Conservation (phyloP, 2,797 vertebrate genomes). For the Liasis olivaceus region DNA sequence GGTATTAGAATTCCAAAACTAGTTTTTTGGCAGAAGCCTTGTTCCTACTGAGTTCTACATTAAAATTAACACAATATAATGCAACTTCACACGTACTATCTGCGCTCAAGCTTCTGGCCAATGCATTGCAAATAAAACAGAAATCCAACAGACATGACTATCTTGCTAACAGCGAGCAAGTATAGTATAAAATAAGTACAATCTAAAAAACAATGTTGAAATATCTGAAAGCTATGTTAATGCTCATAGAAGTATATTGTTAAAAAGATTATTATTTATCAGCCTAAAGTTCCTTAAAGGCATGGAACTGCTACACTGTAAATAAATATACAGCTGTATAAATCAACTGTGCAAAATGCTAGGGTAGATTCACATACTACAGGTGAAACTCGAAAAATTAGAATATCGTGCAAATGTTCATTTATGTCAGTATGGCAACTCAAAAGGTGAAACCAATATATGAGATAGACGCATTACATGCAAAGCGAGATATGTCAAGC, state of each 20-base stretch:
- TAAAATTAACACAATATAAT: neutral
- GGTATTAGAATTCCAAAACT: neutral
- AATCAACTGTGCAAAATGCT: conserved; percentile 6
- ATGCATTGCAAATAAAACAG: neutral
- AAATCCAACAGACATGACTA: neutral
- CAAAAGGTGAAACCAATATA: too few relatives aligned
- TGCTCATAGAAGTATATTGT: neutral
- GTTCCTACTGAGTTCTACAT: neutral
- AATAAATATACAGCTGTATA: conserved; percentile 27
- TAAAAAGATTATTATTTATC: neutral
- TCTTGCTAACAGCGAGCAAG: neutral
- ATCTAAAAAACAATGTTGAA: neutral
- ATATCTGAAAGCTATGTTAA: conserved; percentile 24
- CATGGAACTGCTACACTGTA: neutral
- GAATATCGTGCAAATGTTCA: too few relatives aligned
- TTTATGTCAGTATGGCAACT: too few relatives aligned
- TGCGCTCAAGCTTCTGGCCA: neutral
- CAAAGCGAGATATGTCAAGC: too few relatives aligned
- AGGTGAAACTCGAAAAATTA: too few relatives aligned
- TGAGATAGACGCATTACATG: too few relatives aligned
- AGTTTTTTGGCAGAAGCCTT: neutral
- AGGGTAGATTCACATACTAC: neutral
- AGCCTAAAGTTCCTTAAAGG: conserved; percentile 8
- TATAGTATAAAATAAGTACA: neutral
- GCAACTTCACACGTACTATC: neutral